Evolutionary conservation across 2,797 vertebrate genomes (phyloP).

Genomic region (Choloepus didactylus): DNA sequence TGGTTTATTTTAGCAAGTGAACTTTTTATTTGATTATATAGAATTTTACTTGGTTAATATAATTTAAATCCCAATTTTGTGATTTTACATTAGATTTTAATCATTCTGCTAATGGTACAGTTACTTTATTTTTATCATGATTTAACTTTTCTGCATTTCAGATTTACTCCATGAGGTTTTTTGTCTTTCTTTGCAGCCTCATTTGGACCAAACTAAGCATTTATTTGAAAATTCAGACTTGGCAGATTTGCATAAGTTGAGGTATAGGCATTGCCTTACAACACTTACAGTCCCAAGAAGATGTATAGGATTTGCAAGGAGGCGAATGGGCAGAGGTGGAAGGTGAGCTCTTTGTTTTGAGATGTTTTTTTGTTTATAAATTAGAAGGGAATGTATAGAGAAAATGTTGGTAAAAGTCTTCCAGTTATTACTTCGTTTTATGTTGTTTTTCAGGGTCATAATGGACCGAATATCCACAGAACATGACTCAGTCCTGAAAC

Average conservation of each 20-base stretch:
- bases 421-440: constrained; percentile 59
- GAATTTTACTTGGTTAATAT: constrained; percentile 13
- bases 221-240: constrained; percentile 87
- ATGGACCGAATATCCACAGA: constrained; percentile 94
- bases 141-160: constrained; percentile 63
- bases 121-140: constrained; percentile 59
- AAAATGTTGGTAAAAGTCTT: constrained; percentile 10
- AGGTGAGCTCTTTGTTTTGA: constrained; percentile 87
- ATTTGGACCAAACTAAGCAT: constrained; percentile 90
- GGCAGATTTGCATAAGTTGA: constrained; percentile 90
- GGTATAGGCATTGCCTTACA: constrained; percentile 93
- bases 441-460: constrained; percentile 89
- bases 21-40: not conserved
- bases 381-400: not conserved
- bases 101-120: not conserved
- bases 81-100: constrained; percentile 61
- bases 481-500: constrained; percentile 91
- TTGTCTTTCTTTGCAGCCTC: constrained; percentile 88
- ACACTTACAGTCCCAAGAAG: constrained; percentile 93
- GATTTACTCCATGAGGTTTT: constrained; percentile 26
- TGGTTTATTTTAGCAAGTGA: constrained; percentile 28
- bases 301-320: constrained; percentile 93
- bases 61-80: not conserved
- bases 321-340: constrained; percentile 94
- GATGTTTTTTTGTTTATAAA: not conserved